A percentile compares a stretch with the other conserved stretches of the same genome.
Conservation (phyloP, 2,888 invertebrate species). For the Noctua janthina region DNA sequence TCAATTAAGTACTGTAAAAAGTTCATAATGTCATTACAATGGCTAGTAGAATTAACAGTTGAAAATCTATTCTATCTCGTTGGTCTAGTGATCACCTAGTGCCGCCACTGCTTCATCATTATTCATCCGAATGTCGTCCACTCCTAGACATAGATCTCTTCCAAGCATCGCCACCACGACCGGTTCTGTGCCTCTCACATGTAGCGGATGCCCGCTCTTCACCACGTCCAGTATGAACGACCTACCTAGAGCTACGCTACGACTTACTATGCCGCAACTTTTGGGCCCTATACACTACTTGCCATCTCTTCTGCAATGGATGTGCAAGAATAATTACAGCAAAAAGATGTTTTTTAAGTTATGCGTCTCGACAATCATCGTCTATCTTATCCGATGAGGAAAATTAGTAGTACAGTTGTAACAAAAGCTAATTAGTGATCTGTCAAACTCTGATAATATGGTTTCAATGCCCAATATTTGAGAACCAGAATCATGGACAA, state of each 20-base stretch:
- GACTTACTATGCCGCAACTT: neutral
- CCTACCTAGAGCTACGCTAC: neutral
- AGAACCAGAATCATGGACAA: neutral
- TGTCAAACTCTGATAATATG: neutral
- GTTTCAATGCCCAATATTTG: neutral
- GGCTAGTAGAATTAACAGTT: neutral
- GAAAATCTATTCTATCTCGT: neutral
- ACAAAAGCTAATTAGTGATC: neutral
- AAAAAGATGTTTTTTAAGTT: neutral
- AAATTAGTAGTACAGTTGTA: neutral
- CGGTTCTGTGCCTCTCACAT: no score
- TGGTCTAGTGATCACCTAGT: neutral
- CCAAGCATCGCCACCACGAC: neutral
- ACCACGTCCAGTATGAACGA: neutral
- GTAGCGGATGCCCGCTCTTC: neutral
- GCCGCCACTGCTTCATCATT: neutral
- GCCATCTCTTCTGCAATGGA: neutral
- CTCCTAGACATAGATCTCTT: neutral
- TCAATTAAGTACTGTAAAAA: conserved; percentile 95
- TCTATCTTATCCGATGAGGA: neutral
- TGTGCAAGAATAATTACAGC: neutral
- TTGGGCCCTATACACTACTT: neutral
- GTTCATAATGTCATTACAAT: neutral
- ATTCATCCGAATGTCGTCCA: neutral
- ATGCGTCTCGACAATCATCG: neutral